phyloP scores from a whole-genome alignment of 2,113 vertebrate species.

The Macrotis lagotis region DNA sequence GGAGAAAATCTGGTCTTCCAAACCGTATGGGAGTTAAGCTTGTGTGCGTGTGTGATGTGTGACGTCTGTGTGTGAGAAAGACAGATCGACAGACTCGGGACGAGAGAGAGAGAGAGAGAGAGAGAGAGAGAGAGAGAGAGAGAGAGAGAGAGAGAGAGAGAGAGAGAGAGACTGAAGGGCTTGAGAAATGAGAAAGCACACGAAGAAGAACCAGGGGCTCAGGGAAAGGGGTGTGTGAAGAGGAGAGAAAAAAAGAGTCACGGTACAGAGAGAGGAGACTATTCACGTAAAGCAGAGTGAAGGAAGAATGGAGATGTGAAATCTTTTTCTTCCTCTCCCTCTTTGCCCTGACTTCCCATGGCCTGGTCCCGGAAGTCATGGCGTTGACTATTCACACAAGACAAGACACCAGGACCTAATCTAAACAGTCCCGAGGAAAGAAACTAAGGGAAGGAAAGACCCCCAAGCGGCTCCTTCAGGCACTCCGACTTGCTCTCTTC shows the following conservation, averaged over 20 bases:
- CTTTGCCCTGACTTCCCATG: background rate
- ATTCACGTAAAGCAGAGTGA: background rate
- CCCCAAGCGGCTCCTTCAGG: background rate
- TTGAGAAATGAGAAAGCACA: background rate
- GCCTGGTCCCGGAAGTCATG: background rate
- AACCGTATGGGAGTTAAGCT: background rate
- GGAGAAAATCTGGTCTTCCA: background rate
- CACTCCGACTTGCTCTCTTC: background rate
- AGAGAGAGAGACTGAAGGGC: background rate
- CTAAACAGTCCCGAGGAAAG: background rate
- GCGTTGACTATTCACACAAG: background rate
- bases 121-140: background rate
- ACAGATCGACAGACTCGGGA: background rate
- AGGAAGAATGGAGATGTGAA: background rate
- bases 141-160: background rate
- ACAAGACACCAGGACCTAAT: background rate
- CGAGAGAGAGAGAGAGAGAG: background rate
- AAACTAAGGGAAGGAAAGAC: background rate
- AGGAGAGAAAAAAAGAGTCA: background rate
- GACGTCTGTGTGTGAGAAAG: background rate
- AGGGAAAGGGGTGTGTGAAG: background rate
- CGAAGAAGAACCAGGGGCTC: background rate
- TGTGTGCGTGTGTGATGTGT: rapidly evolving
- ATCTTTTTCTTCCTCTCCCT: background rate
- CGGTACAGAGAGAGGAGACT: too few relatives aligned